These are phyloP conservation scores for Otis tarda DNA, from an alignment of 2,113 vertebrate genomes.

Conservation along the genomic window DNA sequence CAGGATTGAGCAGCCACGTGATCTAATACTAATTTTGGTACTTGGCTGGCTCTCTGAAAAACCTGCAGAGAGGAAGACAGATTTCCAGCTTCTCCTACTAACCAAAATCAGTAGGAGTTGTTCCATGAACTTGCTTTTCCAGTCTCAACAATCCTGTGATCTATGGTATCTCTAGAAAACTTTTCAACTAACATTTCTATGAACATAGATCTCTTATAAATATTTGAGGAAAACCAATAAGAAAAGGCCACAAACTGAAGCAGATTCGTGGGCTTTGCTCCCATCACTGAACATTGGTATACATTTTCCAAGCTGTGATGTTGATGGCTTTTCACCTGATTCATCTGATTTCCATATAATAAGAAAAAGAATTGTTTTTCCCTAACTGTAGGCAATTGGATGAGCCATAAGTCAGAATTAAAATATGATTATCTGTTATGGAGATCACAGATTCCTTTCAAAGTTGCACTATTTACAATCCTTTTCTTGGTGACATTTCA, in stretches of 20 bases:
- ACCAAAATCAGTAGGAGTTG: not conserved
- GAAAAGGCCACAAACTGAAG: not conserved
- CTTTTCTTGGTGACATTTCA: conserved; percentile 56
- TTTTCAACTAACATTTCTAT: not conserved
- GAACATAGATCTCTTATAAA: not conserved
- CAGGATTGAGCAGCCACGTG: not conserved
- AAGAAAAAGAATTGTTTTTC: conserved; percentile 53
- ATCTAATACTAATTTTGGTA: conserved; percentile 26
- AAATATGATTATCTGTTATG: conserved; percentile 65
- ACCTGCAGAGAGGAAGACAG: conserved; percentile 12
- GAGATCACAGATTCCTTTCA: conserved; percentile 56
- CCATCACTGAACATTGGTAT: conserved; percentile 19
- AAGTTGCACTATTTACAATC: conserved; percentile 65
- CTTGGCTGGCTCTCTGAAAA: conserved; percentile 23
- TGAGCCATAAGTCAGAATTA: conserved; percentile 69
- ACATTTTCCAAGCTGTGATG: conserved; percentile 36
- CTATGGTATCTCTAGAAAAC: not conserved
- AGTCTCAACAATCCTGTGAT: not conserved
- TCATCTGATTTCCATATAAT: conserved; percentile 60
- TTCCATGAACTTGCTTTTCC: conserved; percentile 18
- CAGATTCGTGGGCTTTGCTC: conserved; percentile 24
- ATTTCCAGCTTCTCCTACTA: conserved; percentile 12
- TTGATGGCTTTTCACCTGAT: conserved; percentile 50
- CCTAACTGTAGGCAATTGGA: conserved; percentile 55
- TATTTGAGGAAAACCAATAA: not conserved